Percentiles rank a stretch among this genome's conserved stretches.
Conservation (phyloP, 2,113 vertebrate species). For the Progne subis region DNA sequence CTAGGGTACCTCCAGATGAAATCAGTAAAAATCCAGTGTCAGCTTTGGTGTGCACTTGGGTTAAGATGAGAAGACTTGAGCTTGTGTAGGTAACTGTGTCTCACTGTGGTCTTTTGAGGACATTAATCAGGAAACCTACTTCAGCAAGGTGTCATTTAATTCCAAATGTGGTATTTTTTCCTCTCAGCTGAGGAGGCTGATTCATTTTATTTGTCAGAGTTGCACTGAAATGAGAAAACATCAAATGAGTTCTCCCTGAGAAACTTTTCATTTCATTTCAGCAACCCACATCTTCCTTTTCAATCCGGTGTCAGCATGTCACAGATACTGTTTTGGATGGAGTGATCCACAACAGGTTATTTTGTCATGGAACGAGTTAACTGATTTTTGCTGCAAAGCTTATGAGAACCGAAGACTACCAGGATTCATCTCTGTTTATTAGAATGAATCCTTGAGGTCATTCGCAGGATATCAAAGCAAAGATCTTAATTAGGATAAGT, state of each 20-base stretch:
- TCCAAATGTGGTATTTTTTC: not conserved
- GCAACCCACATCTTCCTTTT: not conserved
- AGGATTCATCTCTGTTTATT: slow-evolving; percentile 55
- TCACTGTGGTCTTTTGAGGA: not conserved
- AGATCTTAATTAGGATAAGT: slow-evolving; percentile 80
- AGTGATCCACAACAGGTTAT: not conserved
- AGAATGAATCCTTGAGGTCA: slow-evolving; percentile 51
- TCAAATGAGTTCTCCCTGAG: not conserved
- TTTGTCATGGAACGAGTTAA: not conserved
- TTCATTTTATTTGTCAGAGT: not conserved
- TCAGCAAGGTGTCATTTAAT: not conserved
- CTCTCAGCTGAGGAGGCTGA: not conserved
- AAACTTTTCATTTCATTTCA: not conserved
- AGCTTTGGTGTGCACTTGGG: rapidly evolving
- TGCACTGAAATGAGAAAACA: not conserved
- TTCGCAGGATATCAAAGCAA: slow-evolving; percentile 71
- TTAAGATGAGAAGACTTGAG: not conserved
- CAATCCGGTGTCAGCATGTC: not conserved
- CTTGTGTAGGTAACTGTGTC: not conserved
- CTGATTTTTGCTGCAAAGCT: not conserved
- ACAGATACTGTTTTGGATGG: not conserved
- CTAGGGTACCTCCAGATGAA: not conserved
- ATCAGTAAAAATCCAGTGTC: not conserved
- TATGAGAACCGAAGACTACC: not conserved
- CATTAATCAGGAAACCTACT: not conserved